phyloP scores from a whole-genome alignment of 2,113 vertebrate genomes.

The Fregata magnificens region DNA sequence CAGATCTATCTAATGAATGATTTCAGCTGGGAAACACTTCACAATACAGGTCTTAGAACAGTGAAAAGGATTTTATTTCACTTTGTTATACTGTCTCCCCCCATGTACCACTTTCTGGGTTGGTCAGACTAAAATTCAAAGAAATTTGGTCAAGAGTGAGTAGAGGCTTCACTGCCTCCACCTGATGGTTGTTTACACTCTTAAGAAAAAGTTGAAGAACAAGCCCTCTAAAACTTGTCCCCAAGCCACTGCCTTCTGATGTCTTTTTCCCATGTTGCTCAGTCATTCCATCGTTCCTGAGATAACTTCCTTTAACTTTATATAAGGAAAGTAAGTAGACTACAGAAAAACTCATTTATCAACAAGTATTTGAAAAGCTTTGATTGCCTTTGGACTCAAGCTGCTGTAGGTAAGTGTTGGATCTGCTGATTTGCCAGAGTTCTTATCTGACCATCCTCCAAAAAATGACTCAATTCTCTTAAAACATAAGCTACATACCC shows the following conservation, averaged over 20 bases:
- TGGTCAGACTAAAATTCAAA: background rate
- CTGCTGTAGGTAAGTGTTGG: background rate
- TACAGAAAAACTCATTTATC: background rate
- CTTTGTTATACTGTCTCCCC: background rate
- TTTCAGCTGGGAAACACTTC: background rate
- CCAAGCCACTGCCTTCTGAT: background rate
- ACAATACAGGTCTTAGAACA: background rate
- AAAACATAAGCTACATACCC: background rate
- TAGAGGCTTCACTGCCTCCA: rapidly evolving
- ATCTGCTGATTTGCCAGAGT: background rate
- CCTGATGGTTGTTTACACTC: background rate
- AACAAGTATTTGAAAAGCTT: background rate
- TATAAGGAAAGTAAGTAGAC: background rate
- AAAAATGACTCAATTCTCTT: background rate
- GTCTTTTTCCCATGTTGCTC: background rate
- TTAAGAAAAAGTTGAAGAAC: background rate
- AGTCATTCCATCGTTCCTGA: background rate
- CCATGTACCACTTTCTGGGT: background rate
- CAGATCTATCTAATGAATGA: background rate
- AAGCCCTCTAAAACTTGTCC: background rate
- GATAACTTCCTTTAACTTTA: background rate
- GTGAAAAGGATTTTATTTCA: background rate
- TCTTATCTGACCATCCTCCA: background rate
- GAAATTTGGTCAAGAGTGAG: background rate
- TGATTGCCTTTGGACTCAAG: background rate